phyloP scores from a whole-genome alignment of 2,888 invertebrate species.

The Drosophila anceps region DNA sequence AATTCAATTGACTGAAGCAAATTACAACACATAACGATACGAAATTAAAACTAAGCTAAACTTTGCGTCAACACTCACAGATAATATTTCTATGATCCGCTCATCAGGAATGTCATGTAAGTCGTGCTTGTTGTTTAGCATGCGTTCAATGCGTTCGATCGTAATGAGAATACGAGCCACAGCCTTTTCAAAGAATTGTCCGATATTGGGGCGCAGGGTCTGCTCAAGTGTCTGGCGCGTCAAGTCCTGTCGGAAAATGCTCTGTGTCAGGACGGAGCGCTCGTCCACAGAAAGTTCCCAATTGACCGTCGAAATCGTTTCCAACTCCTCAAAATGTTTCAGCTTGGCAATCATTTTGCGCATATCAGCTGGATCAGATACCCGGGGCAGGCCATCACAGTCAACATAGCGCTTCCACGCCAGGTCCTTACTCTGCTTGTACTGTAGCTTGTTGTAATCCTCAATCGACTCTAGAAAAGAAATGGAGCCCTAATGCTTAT shows the following conservation, averaged over 20 bases:
- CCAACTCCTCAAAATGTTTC: constrained; percentile 44
- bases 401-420: constrained; percentile 72
- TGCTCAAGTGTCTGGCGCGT: constrained; percentile 57
- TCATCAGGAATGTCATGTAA: constrained; percentile 19
- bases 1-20: neutral
- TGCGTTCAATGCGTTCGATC: constrained; percentile 35
- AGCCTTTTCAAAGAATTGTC: constrained; percentile 56
- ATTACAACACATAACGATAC: neutral
- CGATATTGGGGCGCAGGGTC: constrained; percentile 59
- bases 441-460: constrained; percentile 34
- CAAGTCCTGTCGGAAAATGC: constrained; percentile 58
- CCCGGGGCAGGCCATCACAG: constrained; percentile 74
- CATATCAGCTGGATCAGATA: constrained; percentile 65
- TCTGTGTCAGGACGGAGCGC: constrained; percentile 74
- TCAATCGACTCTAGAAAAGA: constrained; percentile 46
- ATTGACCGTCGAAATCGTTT: constrained; percentile 40
- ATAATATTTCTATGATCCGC: constrained; percentile 37
- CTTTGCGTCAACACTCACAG: constrained; percentile 20
- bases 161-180: constrained; percentile 54
- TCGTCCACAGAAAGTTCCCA: constrained; percentile 78
- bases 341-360: constrained; percentile 64
- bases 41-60: neutral
- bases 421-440: constrained; percentile 26
- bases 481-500: no score
- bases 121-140: constrained; percentile 40